phyloP scores from a whole-genome alignment of 2,797 vertebrate genomes.

The Poecilia gillii region DNA sequence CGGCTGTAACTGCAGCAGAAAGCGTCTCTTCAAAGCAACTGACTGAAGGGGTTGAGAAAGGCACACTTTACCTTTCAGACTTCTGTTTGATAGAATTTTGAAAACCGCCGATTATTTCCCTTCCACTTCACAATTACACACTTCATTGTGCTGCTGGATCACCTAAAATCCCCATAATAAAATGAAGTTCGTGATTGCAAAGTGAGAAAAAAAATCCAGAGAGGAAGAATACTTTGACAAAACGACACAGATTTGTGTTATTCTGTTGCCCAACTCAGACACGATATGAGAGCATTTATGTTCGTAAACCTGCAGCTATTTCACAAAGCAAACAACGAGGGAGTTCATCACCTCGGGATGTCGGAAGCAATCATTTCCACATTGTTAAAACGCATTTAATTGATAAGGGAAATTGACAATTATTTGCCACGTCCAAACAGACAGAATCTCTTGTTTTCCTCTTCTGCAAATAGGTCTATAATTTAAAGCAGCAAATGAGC shows the following conservation, averaged over 20 bases:
- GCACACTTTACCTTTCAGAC: background rate
- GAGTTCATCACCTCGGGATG: background rate
- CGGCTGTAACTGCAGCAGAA: background rate
- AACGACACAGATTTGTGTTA: background rate
- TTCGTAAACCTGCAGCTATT: background rate
- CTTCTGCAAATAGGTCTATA: background rate
- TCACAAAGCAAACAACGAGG: background rate
- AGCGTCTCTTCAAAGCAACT: background rate
- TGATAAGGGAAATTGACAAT: conserved; percentile 7
- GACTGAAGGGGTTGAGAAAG: background rate
- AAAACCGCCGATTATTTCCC: background rate
- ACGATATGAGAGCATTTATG: background rate
- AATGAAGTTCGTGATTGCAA: background rate
- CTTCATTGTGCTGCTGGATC: background rate
- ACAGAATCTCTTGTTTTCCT: background rate
- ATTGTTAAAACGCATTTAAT: background rate
- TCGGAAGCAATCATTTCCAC: background rate
- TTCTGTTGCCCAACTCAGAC: background rate
- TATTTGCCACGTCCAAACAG: background rate
- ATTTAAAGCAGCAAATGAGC: conserved; percentile 9
- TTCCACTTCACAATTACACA: background rate
- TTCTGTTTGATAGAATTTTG: background rate
- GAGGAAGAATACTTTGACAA: background rate
- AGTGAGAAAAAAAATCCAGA: background rate
- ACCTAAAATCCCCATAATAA: background rate